Evolutionary conservation across 2,113 vertebrate genomes (phyloP).

Genomic region (Trochalopteron elliotii): DNA sequence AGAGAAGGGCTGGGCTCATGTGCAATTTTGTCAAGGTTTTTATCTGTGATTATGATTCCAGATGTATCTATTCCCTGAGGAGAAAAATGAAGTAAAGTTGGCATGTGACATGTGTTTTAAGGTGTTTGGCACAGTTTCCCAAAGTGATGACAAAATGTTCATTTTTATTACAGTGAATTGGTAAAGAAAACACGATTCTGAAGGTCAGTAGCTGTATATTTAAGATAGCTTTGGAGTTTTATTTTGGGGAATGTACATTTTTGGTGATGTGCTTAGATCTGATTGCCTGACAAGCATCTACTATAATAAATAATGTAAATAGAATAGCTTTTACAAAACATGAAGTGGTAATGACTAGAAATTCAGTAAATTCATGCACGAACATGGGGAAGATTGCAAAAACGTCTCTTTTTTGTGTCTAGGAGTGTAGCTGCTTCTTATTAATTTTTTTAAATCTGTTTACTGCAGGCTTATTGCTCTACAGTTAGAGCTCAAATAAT

Average conservation of each 20-base stretch:
- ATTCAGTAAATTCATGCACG: not conserved
- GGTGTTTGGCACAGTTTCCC: conserved; percentile 79
- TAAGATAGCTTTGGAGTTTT: conserved; percentile 36
- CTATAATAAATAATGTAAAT: conserved; percentile 27
- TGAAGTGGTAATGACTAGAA: not conserved
- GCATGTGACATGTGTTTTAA: conserved; percentile 82
- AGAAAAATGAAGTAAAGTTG: conserved; percentile 76
- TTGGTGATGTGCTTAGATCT: conserved; percentile 10
- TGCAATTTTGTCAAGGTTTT: conserved; percentile 81
- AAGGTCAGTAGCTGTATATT: conserved; percentile 63
- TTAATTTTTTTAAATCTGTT: not conserved
- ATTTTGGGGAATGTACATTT: conserved; percentile 39
- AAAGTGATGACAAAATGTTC: conserved; percentile 82
- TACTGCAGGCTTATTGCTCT: not conserved
- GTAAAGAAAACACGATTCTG: conserved; percentile 65
- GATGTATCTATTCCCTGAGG: conserved; percentile 77
- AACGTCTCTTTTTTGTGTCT: not conserved
- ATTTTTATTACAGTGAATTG: conserved; percentile 73
- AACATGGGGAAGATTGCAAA: conserved; percentile 4
- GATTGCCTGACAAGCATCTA: conserved; percentile 23
- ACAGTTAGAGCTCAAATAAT: not conserved
- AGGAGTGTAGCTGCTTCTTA: not conserved
- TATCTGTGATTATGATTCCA: conserved; percentile 82
- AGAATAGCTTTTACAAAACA: conserved; percentile 20
- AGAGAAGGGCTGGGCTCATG: conserved; percentile 73